Evolutionary conservation across 2,797 vertebrate species (phyloP).

Genomic region (Hyperoplus lanceolatus): DNA sequence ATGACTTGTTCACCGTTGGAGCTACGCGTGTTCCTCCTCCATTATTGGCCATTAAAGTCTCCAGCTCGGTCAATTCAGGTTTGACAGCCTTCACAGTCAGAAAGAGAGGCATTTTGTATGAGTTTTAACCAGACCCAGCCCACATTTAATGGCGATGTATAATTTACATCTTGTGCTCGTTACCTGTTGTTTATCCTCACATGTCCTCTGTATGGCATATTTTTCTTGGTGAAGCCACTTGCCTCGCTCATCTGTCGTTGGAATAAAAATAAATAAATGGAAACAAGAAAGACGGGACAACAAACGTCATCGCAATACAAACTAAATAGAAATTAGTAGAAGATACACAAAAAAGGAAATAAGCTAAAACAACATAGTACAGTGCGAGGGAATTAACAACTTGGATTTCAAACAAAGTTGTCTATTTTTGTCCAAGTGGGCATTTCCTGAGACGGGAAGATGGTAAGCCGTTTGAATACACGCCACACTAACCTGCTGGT

Average conservation of each 20-base stretch:
- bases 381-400: neutral
- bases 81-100: no score
- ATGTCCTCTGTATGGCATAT: slow-evolving; percentile 79
- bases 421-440: neutral
- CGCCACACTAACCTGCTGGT: slow-evolving; percentile 51
- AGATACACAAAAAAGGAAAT: neutral
- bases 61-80: no score
- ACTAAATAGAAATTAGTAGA: neutral
- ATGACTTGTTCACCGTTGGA: no score
- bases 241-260: slow-evolving; percentile 57
- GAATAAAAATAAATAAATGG: neutral
- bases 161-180: rapidly evolving
- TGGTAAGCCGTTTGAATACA: neutral
- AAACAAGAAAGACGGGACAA: neutral
- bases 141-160: neutral
- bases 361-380: neutral
- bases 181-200: slow-evolving; percentile 85
- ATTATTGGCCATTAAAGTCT: no score
- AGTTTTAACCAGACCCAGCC: neutral
- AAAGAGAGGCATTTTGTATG: no score
- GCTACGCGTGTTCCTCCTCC: no score
- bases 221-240: slow-evolving; percentile 79
- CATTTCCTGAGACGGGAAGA: neutral
- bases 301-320: neutral
- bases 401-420: neutral